A percentile compares a stretch with the other conserved stretches of the same genome.
Evolutionary conservation across 1,140 invertebrate genomes (phyloP).

Genomic region (Stegodyphus dumicola): DNA sequence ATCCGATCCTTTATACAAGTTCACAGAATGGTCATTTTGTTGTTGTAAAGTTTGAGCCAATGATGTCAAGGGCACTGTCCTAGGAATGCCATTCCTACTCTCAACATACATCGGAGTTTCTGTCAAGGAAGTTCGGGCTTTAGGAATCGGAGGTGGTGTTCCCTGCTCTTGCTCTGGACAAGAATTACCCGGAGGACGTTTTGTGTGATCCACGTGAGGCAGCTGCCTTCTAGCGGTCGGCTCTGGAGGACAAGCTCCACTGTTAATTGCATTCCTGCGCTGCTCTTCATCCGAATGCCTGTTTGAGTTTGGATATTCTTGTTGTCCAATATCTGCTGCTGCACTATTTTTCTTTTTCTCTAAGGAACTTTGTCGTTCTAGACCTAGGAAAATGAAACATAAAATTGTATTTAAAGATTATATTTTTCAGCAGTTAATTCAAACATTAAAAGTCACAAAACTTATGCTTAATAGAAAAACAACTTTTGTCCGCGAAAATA

Average conservation of each 20-base stretch:
- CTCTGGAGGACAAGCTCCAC: not conserved
- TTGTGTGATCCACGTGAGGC: not conserved
- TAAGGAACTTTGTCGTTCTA: constrained; percentile 32
- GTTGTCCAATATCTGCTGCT: not conserved
- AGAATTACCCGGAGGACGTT: too few relatives aligned
- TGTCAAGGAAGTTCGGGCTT: constrained; percentile 5
- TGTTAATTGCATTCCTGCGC: constrained; percentile 41
- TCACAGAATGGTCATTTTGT: not conserved
- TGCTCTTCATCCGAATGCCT: constrained; percentile 49
- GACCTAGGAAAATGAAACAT: not conserved
- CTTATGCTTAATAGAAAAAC: too few relatives aligned
- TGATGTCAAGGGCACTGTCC: constrained; percentile 60
- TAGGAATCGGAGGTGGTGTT: constrained; percentile 32
- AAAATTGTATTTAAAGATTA: not conserved
- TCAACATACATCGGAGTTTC: constrained; percentile 2
- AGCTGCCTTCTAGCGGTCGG: constrained; percentile 6
- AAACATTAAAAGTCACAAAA: too few relatives aligned
- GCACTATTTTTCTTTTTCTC: constrained; percentile 3
- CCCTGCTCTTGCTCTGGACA: constrained; percentile 22
- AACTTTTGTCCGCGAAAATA: too few relatives aligned
- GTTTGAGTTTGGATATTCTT: constrained; percentile 4
- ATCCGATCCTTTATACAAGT: not conserved
- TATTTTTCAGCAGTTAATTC: too few relatives aligned
- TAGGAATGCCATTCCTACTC: constrained; percentile 49
- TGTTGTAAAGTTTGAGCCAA: constrained; percentile 41